phyloP scores from a whole-genome alignment of 2,113 vertebrate genomes.

The Gobiocypris rarus region DNA sequence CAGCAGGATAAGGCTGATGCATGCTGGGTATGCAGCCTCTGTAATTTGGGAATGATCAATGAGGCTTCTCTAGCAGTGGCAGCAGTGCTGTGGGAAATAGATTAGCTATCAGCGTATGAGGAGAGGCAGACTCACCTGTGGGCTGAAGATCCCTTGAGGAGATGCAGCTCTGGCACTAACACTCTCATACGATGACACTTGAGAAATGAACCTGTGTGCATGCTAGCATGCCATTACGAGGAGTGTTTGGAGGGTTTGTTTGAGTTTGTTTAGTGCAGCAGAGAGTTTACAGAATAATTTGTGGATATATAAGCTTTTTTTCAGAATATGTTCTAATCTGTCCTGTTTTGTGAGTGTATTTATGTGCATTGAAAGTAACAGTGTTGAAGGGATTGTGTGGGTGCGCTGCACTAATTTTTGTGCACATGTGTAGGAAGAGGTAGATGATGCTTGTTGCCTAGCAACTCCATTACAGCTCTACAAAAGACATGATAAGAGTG shows the following conservation, averaged over 20 bases:
- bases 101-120: conserved; percentile 37
- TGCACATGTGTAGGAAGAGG: conserved; percentile 69
- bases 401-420: conserved; percentile 35
- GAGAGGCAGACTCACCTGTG: conserved; percentile 36
- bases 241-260: background rate
- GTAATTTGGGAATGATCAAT: conserved; percentile 48
- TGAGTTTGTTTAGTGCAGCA: background rate
- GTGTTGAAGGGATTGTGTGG: conserved; percentile 42
- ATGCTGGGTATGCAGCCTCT: conserved; percentile 32
- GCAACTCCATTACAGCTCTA: conserved; percentile 69
- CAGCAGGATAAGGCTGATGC: conserved; percentile 20
- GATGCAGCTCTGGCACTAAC: background rate
- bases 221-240: background rate
- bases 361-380: conserved; percentile 16
- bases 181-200: background rate
- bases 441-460: conserved; percentile 76
- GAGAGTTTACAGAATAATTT: background rate
- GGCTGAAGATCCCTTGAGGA: conserved; percentile 31
- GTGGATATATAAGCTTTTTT: background rate
- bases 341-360: conserved; percentile 7
- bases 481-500: conserved; percentile 9
- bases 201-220: conserved; percentile 12
- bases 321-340: conserved; percentile 1
- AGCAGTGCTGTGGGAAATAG: conserved; percentile 36
- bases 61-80: conserved; percentile 14